phyloP scores from a whole-genome alignment of 2,113 vertebrate species.

The Podarcis raffonei region DNA sequence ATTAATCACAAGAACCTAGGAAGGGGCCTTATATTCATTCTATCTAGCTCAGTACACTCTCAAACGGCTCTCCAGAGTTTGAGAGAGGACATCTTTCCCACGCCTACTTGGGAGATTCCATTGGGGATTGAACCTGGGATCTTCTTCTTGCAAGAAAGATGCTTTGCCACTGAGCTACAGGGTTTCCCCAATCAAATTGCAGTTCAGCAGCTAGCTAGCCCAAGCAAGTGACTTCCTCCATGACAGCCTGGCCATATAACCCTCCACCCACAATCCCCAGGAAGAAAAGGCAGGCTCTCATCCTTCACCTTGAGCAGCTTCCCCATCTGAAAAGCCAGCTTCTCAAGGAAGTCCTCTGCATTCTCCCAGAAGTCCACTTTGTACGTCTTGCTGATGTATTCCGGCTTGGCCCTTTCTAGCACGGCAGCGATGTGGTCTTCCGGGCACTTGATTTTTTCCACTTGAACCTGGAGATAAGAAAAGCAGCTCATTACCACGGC shows the following conservation, averaged over 20 bases:
- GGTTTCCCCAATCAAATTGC: background rate
- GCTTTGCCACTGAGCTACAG: background rate
- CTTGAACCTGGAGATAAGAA: conserved; percentile 87
- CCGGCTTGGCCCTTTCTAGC: conserved; percentile 91
- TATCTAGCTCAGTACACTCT: too few species aligned
- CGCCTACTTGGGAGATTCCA: too few species aligned
- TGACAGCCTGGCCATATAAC: too few species aligned
- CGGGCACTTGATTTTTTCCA: conserved; percentile 95
- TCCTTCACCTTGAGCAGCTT: conserved; percentile 91
- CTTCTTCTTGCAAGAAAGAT: too few species aligned
- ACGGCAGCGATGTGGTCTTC: conserved; percentile 93
- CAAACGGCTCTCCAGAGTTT: background rate
- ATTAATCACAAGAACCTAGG: too few species aligned
- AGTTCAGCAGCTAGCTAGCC: background rate
- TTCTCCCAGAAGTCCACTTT: conserved; percentile 88
- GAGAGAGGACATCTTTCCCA: background rate
- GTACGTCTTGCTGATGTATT: conserved; percentile 95
- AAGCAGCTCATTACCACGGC: background rate
- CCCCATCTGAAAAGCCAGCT: conserved; percentile 89
- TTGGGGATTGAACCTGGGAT: too few species aligned
- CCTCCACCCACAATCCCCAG: background rate
- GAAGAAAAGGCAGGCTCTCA: background rate
- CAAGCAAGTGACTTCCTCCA: background rate
- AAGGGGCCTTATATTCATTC: too few species aligned
- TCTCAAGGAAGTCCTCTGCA: conserved; percentile 94